Evolutionary conservation across 2,888 invertebrate species (phyloP).

Genomic region (Neoitamus cyanurus): DNA sequence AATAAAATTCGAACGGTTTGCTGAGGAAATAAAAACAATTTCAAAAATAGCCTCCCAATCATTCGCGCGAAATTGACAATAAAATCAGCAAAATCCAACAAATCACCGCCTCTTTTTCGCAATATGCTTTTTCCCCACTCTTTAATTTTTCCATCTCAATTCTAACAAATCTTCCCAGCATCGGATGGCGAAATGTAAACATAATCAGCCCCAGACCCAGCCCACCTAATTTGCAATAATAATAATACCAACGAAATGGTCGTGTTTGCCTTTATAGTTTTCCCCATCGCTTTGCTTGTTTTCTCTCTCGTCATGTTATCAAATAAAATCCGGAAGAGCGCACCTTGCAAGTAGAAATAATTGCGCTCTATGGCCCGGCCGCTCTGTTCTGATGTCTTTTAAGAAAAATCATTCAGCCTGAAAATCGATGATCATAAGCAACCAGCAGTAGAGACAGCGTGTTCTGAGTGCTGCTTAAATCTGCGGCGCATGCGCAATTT

Average conservation of each 20-base stretch:
- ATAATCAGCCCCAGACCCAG: neutral
- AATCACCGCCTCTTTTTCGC: neutral
- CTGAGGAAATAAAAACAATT: neutral
- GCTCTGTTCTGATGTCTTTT: neutral
- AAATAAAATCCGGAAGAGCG: constrained; percentile 37
- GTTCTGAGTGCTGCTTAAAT: neutral
- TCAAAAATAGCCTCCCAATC: neutral
- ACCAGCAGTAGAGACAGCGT: neutral
- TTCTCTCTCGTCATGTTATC: neutral
- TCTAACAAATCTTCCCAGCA: neutral
- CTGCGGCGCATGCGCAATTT: neutral
- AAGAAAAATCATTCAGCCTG: constrained; percentile 15
- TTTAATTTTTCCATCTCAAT: neutral
- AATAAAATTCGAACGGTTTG: neutral
- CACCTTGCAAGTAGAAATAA: neutral
- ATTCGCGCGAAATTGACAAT: neutral
- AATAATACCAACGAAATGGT: neutral
- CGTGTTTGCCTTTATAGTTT: neutral
- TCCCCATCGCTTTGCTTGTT: neutral
- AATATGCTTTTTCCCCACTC: neutral
- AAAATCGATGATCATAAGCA: constrained; percentile 3
- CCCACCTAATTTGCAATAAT: constrained; percentile 29
- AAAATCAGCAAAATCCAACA: neutral
- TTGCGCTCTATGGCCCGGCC: neutral
- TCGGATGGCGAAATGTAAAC: neutral